Conservation (phyloP, 2,113 vertebrate species). For the Gobio gobio region DNA sequence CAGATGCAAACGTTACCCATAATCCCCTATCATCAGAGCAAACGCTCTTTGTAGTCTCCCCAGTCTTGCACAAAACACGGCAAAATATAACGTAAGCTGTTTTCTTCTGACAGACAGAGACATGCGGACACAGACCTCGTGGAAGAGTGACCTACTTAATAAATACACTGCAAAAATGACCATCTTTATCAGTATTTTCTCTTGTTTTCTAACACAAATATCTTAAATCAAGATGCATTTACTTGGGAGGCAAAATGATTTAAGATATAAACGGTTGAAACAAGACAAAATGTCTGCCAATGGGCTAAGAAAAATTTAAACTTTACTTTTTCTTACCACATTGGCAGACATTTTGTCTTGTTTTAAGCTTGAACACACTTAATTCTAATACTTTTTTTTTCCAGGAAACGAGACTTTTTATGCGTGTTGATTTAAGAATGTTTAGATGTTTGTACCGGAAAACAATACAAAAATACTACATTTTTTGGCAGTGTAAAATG, state of each 20-base stretch:
- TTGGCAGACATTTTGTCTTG: too few relatives aligned
- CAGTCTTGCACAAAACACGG: background rate
- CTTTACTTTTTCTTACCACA: too few relatives aligned
- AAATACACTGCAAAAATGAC: background rate
- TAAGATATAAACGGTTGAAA: too few relatives aligned
- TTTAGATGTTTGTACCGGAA: background rate
- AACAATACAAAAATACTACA: background rate
- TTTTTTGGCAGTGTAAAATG: constrained; percentile 11
- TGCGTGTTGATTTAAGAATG: too few relatives aligned
- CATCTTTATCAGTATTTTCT: background rate
- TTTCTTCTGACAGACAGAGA: constrained; percentile 19
- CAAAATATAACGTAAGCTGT: background rate
- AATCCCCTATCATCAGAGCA: constrained; percentile 28
- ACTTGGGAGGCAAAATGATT: too few relatives aligned
- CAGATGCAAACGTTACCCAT: constrained; percentile 34
- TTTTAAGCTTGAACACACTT: too few relatives aligned
- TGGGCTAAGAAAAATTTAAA: too few relatives aligned
- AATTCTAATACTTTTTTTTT: too few relatives aligned
- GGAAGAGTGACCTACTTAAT: background rate
- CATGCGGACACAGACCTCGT: background rate
- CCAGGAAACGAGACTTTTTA: too few relatives aligned
- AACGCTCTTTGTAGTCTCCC: constrained; percentile 16
- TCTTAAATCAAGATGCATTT: too few relatives aligned
- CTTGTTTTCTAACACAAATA: too few relatives aligned
- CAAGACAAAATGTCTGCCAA: too few relatives aligned